A percentile compares a stretch with the other conserved stretches of the same genome.
These are phyloP conservation scores for Osmerus eperlanus DNA, from an alignment of 2,113 vertebrate genomes.

Conservation along the genomic window DNA sequence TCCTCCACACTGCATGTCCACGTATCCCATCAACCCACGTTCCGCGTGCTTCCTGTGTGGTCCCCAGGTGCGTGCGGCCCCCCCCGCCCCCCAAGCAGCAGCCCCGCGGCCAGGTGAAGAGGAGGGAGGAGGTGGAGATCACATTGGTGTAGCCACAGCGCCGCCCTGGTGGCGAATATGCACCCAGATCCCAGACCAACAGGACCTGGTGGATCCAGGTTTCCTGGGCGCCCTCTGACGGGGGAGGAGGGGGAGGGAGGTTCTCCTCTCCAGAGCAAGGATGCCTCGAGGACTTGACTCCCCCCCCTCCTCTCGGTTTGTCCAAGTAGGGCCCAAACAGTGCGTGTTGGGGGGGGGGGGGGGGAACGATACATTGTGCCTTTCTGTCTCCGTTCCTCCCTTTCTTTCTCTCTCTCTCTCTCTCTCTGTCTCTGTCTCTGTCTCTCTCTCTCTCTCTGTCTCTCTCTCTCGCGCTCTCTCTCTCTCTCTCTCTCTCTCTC, in stretches of 20 bases:
- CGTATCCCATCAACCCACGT: too few relatives aligned
- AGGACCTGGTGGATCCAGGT: slow-evolving; percentile 8
- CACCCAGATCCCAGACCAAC: slow-evolving; percentile 6
- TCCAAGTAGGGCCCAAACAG: too few relatives aligned
- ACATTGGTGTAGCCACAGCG: slow-evolving; percentile 84
- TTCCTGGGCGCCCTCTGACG: slow-evolving; percentile 1
- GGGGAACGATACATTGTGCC: too few relatives aligned
- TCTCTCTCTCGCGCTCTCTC: not conserved
- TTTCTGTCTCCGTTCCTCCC: not conserved
- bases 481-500: not conserved
- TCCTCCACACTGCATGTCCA: too few relatives aligned
- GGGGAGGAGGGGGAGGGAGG: slow-evolving; percentile 28
- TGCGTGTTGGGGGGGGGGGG: too few relatives aligned
- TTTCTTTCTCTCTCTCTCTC: not conserved
- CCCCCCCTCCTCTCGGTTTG: too few relatives aligned
- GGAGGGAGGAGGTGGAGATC: slow-evolving; percentile 93
- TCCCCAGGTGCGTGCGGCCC: slow-evolving; percentile 90
- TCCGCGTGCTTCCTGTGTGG: not conserved
- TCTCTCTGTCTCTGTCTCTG: not conserved
- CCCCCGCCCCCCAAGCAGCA: slow-evolving; percentile 94
- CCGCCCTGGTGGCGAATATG: slow-evolving; percentile 14
- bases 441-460: not conserved
- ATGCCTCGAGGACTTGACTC: too few relatives aligned
- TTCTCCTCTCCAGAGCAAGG: too few relatives aligned
- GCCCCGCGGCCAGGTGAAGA: slow-evolving; percentile 70